These are phyloP conservation scores for Ailuropoda melanoleuca DNA, from an alignment of 2,113 vertebrate species.

Conservation along the genomic window DNA sequence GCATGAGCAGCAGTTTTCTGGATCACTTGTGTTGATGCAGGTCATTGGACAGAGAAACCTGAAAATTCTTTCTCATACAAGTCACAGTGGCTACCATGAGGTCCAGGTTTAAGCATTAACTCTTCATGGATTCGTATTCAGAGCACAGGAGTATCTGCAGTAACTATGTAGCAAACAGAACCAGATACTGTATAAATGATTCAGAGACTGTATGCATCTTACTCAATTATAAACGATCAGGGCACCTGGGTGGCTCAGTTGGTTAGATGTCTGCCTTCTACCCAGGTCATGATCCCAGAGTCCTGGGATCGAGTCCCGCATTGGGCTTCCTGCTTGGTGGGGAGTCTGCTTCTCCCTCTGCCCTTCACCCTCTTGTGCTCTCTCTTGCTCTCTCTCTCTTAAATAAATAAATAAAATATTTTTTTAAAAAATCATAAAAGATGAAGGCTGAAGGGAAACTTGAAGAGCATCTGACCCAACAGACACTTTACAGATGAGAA, in stretches of 20 bases:
- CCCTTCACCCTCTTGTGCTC: too few species aligned
- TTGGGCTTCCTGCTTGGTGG: too few species aligned
- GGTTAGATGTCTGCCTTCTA: too few species aligned
- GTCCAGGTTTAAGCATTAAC: constrained; percentile 31
- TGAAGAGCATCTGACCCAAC: not conserved
- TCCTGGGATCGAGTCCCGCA: too few species aligned
- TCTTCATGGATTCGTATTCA: not conserved
- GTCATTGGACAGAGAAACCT: constrained; percentile 33
- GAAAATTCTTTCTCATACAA: constrained; percentile 30
- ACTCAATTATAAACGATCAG: not conserved
- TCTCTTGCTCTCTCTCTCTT: too few species aligned
- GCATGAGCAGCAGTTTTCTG: constrained; percentile 54
- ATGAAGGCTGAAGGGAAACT: not conserved
- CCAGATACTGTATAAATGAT: not conserved
- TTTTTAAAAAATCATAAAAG: too few species aligned
- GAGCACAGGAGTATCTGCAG: not conserved
- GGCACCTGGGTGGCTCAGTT: too few species aligned
- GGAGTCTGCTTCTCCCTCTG: too few species aligned
- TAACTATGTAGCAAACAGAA: not conserved
- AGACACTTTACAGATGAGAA: not conserved
- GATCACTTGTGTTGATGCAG: constrained; percentile 35
- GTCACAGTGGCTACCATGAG: not conserved
- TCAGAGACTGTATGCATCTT: not conserved
- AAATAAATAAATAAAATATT: too few species aligned
- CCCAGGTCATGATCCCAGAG: too few species aligned